A percentile compares a stretch with the other conserved stretches of the same genome.
phyloP scores from a whole-genome alignment of 2,797 vertebrate species.

The Caiman crocodilus region DNA sequence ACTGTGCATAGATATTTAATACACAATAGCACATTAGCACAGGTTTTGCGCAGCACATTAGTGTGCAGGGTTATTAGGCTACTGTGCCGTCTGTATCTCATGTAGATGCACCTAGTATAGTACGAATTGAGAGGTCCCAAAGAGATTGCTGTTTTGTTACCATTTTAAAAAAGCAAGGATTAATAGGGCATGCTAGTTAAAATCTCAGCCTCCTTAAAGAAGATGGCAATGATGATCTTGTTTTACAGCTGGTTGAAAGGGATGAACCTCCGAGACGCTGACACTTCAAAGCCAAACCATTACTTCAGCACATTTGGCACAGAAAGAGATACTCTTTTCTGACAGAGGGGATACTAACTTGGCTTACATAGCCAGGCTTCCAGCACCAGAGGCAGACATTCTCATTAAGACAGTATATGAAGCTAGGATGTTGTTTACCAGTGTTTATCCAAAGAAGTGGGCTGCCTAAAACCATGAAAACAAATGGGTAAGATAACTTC shows the following conservation, averaged over 20 bases:
- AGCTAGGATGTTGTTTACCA: background rate
- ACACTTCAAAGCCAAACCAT: fast-evolving
- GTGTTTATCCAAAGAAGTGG: background rate
- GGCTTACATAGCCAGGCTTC: background rate
- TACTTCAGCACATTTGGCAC: background rate
- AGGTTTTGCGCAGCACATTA: too few relatives aligned
- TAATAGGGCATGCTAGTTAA: background rate
- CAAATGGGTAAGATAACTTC: background rate
- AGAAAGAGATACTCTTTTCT: fast-evolving
- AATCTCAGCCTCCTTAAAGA: fast-evolving
- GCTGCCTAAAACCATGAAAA: background rate
- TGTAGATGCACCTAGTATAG: too few relatives aligned
- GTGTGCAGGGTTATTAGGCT: too few relatives aligned
- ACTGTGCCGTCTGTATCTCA: too few relatives aligned
- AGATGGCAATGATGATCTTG: fast-evolving
- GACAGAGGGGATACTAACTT: background rate
- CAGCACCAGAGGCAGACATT: background rate
- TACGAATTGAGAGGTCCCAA: background rate
- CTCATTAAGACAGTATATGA: background rate
- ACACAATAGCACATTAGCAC: too few relatives aligned
- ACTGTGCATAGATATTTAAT: too few relatives aligned
- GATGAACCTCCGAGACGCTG: fast-evolving
- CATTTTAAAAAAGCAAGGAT: background rate
- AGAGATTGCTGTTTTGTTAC: background rate
- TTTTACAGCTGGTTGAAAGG: background rate